Conservation (phyloP, 2,113 vertebrate genomes). For the Megalops atlanticus region DNA sequence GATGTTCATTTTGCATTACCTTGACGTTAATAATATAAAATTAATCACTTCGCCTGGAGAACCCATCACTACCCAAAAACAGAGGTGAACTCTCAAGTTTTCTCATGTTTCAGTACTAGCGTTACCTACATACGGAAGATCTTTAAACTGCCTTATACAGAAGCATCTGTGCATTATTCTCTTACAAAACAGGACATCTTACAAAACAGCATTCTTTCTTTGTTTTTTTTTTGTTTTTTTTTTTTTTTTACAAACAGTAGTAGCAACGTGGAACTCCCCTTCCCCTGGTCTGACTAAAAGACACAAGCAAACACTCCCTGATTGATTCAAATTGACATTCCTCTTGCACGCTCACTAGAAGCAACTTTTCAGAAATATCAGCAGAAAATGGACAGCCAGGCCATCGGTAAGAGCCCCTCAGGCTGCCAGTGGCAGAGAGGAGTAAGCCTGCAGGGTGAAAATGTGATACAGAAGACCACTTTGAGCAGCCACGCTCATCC, state of each 20-base stretch:
- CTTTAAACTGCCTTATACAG: background rate
- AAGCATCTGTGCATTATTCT: background rate
- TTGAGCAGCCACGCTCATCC: background rate
- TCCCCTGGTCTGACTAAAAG: background rate
- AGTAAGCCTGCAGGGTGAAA: background rate
- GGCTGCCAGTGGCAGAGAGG: background rate
- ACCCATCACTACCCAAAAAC: background rate
- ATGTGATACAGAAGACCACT: background rate
- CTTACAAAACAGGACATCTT: constrained; percentile 8
- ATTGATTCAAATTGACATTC: background rate
- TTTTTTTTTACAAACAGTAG: background rate
- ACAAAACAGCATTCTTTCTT: background rate
- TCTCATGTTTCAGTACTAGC: background rate
- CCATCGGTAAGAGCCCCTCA: background rate
- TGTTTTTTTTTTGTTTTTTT: background rate
- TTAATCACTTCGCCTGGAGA: background rate
- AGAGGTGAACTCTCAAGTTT: background rate
- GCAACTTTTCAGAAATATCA: background rate
- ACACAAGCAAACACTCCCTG: background rate
- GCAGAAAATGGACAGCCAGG: background rate
- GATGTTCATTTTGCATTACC: background rate
- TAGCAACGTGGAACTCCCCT: background rate
- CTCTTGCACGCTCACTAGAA: background rate
- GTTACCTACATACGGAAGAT: background rate
- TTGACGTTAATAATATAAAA: constrained; percentile 6